phyloP scores from a whole-genome alignment of 2,113 vertebrate genomes.

The Myrmophylax atrothorax region DNA sequence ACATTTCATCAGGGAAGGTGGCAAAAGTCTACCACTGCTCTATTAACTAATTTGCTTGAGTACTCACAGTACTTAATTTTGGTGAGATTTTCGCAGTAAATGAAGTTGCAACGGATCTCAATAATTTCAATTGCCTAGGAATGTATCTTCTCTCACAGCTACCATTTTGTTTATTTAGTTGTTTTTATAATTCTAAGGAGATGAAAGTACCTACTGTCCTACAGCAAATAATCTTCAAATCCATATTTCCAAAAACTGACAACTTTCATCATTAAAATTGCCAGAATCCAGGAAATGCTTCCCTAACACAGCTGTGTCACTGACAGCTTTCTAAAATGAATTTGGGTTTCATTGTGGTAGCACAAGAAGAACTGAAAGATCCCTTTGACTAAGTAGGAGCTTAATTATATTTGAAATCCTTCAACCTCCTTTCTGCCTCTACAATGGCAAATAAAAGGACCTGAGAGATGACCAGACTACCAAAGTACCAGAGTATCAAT shows the following conservation, averaged over 20 bases:
- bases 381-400: slow-evolving; percentile 28
- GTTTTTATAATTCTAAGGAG: slow-evolving; percentile 21
- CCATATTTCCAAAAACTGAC: slow-evolving; percentile 35
- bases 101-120: not conserved
- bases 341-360: slow-evolving; percentile 53
- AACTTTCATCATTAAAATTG: slow-evolving; percentile 31
- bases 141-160: not conserved
- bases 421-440: not conserved
- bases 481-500: not conserved
- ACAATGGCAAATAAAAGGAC: slow-evolving; percentile 10
- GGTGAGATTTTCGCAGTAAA: not conserved
- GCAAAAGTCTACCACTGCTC: not conserved
- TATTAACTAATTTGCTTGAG: not conserved
- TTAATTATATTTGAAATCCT: slow-evolving; percentile 54
- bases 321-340: slow-evolving; percentile 47
- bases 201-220: slow-evolving; percentile 27
- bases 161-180: slow-evolving; percentile 7
- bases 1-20: not conserved
- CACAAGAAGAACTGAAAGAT: slow-evolving; percentile 32
- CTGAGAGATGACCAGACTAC: not conserved
- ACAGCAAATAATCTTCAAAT: slow-evolving; percentile 24
- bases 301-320: slow-evolving; percentile 37
- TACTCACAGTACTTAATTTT: not conserved
- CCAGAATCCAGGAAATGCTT: slow-evolving; percentile 23
- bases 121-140: not conserved